Evolutionary conservation across 2,797 vertebrate species (phyloP).

Genomic region (Chanos chanos): DNA sequence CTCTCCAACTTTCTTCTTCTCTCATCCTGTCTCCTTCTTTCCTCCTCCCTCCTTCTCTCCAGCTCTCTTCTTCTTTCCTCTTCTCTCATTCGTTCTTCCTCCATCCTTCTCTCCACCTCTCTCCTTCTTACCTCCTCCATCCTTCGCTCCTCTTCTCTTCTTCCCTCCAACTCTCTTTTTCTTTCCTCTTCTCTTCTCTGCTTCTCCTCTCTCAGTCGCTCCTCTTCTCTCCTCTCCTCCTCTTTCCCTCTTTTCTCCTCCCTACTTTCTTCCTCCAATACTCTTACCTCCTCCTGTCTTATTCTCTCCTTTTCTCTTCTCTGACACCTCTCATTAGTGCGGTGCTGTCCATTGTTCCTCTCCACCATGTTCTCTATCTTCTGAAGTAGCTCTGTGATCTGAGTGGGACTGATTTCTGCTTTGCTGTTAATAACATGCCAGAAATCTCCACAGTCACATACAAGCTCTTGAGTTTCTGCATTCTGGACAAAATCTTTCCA

Average conservation of each 20-base stretch:
- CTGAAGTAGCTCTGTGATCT: slow-evolving; percentile 10
- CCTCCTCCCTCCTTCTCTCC: neutral
- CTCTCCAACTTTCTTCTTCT: neutral
- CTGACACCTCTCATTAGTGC: neutral
- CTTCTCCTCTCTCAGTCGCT: neutral
- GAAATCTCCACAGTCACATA: neutral
- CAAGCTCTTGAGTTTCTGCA: neutral
- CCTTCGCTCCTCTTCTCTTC: too few species aligned
- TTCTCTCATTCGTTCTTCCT: too few species aligned
- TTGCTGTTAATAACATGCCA: slow-evolving; percentile 18
- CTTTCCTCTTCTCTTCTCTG: neutral
- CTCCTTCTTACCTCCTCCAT: too few species aligned
- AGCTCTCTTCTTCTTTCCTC: neutral
- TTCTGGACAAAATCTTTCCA: neutral
- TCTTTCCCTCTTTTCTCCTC: neutral
- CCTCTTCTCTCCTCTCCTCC: neutral
- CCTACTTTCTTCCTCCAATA: neutral
- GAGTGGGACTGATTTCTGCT: neutral
- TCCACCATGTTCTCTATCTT: neutral
- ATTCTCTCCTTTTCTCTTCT: neutral
- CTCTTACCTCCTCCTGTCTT: neutral
- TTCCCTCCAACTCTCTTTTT: too few species aligned
- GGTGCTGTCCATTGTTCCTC: neutral
- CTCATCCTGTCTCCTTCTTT: neutral
- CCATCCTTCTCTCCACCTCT: too few species aligned